A percentile compares a stretch with the other conserved stretches of the same genome.
phyloP scores from a whole-genome alignment of 2,797 vertebrate genomes.

The Cyclura pinguis region DNA sequence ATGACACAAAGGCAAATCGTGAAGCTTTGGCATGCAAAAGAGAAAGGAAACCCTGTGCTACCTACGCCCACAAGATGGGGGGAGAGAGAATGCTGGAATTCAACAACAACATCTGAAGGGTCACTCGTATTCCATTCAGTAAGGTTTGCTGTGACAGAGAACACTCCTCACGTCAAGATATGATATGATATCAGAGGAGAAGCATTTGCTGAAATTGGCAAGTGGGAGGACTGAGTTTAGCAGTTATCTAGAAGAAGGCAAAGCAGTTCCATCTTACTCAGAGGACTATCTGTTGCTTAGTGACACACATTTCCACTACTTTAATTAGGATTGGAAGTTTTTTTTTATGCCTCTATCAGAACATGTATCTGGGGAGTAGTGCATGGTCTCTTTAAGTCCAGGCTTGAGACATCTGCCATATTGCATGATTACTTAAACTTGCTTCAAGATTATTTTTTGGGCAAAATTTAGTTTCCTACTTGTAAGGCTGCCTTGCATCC shows the following conservation, averaged over 20 bases:
- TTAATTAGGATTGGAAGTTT: background rate
- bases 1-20: too few species aligned
- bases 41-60: too few species aligned
- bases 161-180: background rate
- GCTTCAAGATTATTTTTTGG: background rate
- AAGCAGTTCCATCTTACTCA: background rate
- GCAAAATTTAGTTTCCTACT: background rate
- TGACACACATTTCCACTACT: background rate
- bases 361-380: background rate
- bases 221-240: background rate
- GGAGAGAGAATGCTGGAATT: too few species aligned
- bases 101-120: too few species aligned
- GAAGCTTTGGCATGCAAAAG: too few species aligned
- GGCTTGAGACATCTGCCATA: too few species aligned
- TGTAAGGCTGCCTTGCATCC: background rate
- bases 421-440: background rate
- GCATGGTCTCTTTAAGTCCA: background rate
- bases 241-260: background rate
- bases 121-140: too few species aligned
- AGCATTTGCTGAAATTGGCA: too few species aligned
- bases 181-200: background rate
- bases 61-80: too few species aligned
- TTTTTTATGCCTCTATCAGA: background rate
- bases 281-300: background rate
- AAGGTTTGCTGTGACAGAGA: background rate